phyloP scores from a whole-genome alignment of 2,797 vertebrate genomes.

The Anabas testudineus region DNA sequence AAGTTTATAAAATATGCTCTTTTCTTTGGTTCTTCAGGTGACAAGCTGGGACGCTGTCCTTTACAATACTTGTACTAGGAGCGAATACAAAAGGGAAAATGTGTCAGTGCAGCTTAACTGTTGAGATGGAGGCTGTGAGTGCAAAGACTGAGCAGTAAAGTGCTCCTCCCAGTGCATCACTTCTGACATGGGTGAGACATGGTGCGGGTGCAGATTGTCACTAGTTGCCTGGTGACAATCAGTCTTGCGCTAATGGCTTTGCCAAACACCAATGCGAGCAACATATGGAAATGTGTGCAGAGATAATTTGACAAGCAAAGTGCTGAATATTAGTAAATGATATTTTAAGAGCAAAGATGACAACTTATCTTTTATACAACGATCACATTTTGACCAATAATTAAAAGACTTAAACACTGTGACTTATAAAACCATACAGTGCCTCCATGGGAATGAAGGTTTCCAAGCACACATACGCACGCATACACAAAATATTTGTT shows the following conservation, averaged over 20 bases:
- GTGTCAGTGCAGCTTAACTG: slow-evolving; percentile 58
- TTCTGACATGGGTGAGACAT: slow-evolving; percentile 56
- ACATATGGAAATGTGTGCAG: slow-evolving; percentile 43
- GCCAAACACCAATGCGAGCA: slow-evolving; percentile 41
- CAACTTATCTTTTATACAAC: slow-evolving; percentile 14
- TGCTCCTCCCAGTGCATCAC: slow-evolving; percentile 57
- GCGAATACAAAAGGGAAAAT: slow-evolving; percentile 55
- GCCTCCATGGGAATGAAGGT: slow-evolving; percentile 29
- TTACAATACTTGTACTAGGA: slow-evolving; percentile 53
- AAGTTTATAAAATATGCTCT: slow-evolving; percentile 72
- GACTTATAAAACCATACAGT: slow-evolving; percentile 12
- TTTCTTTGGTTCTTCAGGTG: slow-evolving; percentile 67
- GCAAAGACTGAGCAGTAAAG: slow-evolving; percentile 51
- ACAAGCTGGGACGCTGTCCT: slow-evolving; percentile 70
- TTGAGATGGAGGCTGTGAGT: slow-evolving; percentile 36
- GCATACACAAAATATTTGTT: slow-evolving; percentile 54
- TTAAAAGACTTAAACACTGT: slow-evolving; percentile 24
- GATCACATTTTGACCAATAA: slow-evolving; percentile 23
- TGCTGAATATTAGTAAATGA: slow-evolving; percentile 16
- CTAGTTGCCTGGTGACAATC: slow-evolving; percentile 50
- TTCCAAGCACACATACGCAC: slow-evolving; percentile 10
- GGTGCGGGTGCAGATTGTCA: slow-evolving; percentile 56
- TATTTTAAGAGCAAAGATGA: slow-evolving; percentile 34
- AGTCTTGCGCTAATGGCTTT: slow-evolving; percentile 44
- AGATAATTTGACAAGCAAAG: slow-evolving; percentile 14